These are phyloP conservation scores for Iselma pallidipennis DNA, from an alignment of 2,888 invertebrate genomes.

Conservation along the genomic window DNA sequence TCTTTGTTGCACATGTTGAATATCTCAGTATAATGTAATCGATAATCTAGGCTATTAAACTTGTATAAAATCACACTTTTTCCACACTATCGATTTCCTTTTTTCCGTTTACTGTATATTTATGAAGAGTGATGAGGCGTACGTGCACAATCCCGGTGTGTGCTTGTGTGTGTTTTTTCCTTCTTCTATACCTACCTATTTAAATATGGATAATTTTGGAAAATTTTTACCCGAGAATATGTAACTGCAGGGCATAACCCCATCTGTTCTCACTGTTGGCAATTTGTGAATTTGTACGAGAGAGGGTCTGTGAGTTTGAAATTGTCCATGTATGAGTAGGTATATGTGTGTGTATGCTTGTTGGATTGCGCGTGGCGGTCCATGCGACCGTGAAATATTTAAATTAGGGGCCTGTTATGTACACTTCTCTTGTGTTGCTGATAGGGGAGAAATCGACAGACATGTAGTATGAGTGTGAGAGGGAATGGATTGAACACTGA, in stretches of 20 bases:
- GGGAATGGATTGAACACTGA: conserved; percentile 33
- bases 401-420: conserved; percentile 51
- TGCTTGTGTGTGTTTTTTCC: too few species aligned
- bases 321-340: neutral
- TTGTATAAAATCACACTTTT: too few species aligned
- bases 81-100: too few species aligned
- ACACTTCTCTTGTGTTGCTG: conserved; percentile 49
- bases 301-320: neutral
- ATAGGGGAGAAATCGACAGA: conserved; percentile 42
- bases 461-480: neutral
- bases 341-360: neutral
- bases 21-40: neutral
- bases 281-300: neutral
- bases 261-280: conserved; percentile 2
- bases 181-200: too few species aligned
- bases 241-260: neutral
- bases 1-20: neutral
- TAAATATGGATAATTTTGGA: neutral
- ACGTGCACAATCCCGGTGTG: too few species aligned
- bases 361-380: conserved; percentile 39
- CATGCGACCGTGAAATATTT: conserved; percentile 52
- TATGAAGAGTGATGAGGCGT: too few species aligned
- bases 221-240: neutral
- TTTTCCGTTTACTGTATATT: too few species aligned
- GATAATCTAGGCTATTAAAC: too few species aligned